Evolutionary conservation across 2,113 vertebrate species (phyloP), one percentile per base, ranked within the genome.

Genomic region (Phoxinus phoxinus): DNA sequence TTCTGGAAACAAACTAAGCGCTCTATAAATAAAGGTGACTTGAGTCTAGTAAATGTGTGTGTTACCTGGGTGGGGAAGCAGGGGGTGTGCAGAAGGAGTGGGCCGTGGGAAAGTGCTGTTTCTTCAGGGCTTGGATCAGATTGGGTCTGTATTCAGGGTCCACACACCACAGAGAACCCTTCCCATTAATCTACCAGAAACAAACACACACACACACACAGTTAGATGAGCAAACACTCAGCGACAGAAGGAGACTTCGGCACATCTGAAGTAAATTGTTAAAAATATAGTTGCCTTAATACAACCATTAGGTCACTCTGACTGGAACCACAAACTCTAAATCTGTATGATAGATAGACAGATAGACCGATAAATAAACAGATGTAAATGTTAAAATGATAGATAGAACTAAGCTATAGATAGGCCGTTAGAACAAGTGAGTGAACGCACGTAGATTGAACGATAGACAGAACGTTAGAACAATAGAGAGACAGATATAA

Each of bases 101-200:
- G 81, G 95, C 93, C 89, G 96, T 95, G 77, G 97, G 95, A 92
- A 96, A 97, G 89, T 98, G 97, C 90, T 99, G 98, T 92, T 99
- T 99, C 92, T 97, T 98, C 92, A 99, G 95, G 32, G 98, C 98
- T 93, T 99, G 98, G 88, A 98, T 95, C 85, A 99, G 96, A 90
- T 96, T 99, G 77, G 98, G 98, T 88, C 98, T 97, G 58, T 99
- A 98, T 90, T 98, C 97, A 0, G 98, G 98, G 94, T 99, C 97
- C 81, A 99, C 97, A 1, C 98, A 98, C 98, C 98, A 99, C 73
- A 99, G 92, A 0, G 98, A 99, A 86, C 98, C 98, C 94, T 99
- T 99, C 69, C 98, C 98, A 85, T 97, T 99, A 87, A 97, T 96
- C 98, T 99, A 94, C 53, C 15, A 44, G 6, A 61, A 35, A 4